Evolutionary conservation across 2,797 vertebrate species (phyloP).

Genomic region (Cynopterus sphinx): DNA sequence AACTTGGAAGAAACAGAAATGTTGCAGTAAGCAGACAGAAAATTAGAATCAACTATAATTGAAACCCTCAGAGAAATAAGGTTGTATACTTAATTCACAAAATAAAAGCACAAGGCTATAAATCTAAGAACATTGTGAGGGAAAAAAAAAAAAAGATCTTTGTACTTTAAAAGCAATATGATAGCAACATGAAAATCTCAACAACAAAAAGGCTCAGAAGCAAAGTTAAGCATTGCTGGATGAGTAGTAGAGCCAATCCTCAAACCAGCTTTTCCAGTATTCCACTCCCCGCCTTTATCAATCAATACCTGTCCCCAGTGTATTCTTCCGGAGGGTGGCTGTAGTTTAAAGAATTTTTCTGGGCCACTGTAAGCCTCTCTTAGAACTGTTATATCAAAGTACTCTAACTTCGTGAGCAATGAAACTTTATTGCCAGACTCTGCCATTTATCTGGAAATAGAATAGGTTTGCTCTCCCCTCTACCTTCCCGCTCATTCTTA

Average conservation of each 20-base stretch:
- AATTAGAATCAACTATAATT: neutral
- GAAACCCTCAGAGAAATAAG: neutral
- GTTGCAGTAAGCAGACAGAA: neutral
- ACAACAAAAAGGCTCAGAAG: neutral
- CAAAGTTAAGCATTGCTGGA: neutral
- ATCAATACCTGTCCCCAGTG: neutral
- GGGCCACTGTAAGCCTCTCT: neutral
- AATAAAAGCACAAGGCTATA: neutral
- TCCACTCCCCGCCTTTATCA: neutral
- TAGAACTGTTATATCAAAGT: slow-evolving; percentile 27
- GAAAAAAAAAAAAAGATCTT: neutral
- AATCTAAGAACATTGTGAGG: neutral
- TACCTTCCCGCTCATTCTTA: slow-evolving; percentile 3
- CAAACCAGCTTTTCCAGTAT: neutral
- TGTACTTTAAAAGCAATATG: neutral
- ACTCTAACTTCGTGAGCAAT: slow-evolving; percentile 28
- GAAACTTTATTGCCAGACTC: slow-evolving; percentile 21
- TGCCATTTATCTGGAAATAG: slow-evolving; percentile 38
- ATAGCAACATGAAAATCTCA: slow-evolving; percentile 11
- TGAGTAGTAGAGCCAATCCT: neutral
- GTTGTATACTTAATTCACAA: neutral
- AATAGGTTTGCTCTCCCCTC: neutral
- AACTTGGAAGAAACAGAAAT: neutral
- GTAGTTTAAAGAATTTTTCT: neutral
- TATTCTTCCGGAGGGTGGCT: neutral